These are phyloP conservation scores for Bombyx mandarina DNA, from an alignment of 1,140 invertebrate species.

Conservation along the genomic window DNA sequence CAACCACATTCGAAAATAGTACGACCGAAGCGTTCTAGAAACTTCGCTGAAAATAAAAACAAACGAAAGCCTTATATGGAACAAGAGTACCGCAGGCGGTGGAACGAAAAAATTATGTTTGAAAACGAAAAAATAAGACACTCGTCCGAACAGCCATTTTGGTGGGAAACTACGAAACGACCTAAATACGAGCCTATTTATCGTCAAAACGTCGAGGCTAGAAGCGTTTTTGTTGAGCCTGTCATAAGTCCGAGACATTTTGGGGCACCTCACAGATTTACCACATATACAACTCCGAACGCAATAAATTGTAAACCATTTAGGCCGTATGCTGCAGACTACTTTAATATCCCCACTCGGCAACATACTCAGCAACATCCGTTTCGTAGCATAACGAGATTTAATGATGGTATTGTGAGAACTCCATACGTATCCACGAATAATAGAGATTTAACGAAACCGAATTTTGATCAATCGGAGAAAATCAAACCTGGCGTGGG, in stretches of 20 bases:
- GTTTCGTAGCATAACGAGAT: too few species aligned
- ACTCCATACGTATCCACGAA: too few species aligned
- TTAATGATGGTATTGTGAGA: too few species aligned
- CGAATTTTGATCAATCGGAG: neutral
- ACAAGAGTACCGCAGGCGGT: slow-evolving; percentile 44
- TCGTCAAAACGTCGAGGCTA: slow-evolving; percentile 29
- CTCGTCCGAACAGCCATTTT: slow-evolving; percentile 18
- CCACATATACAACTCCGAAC: too few species aligned
- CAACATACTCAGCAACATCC: too few species aligned
- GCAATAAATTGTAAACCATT: too few species aligned
- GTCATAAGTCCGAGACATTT: neutral
- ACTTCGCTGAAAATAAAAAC: slow-evolving; percentile 10
- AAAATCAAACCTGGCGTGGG: neutral
- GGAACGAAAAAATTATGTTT: slow-evolving; percentile 39
- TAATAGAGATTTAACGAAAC: too few species aligned
- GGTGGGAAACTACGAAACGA: neutral
- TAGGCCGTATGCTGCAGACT: too few species aligned
- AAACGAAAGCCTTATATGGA: slow-evolving; percentile 34
- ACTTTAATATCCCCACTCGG: too few species aligned
- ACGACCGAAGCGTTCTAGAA: slow-evolving; percentile 6
- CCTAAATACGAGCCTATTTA: slow-evolving; percentile 12
- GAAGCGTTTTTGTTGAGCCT: slow-evolving; percentile 21
- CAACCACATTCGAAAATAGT: slow-evolving; percentile 17
- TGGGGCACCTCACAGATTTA: slow-evolving; percentile 4
- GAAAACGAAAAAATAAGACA: slow-evolving; percentile 14